Evolutionary conservation across 2,113 vertebrate genomes (phyloP), one percentile per base, ranked within the genome.

Genomic region (Ibidorhyncha struthersii): DNA sequence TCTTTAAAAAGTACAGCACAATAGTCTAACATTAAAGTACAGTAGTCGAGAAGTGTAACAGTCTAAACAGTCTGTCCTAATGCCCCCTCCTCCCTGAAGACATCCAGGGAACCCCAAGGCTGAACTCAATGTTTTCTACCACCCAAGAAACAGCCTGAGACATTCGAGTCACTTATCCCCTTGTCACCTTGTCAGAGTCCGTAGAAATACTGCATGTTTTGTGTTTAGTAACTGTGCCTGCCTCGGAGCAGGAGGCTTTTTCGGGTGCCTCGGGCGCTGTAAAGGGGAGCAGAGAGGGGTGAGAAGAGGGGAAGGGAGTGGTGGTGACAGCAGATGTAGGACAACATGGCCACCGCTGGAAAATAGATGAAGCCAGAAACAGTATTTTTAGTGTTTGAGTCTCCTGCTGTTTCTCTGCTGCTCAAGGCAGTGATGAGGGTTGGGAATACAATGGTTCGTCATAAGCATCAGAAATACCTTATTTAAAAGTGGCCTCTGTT

Each of bases 341-440:
- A 21, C n/a, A 59, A 38, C 38, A 5, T 0, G 0, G 29, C 29
- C n/a, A 29, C 2, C 1, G 15, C 10, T 38, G 38, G 71, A 41
- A 79, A 90, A 81, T 0, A n/a, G 12, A 76, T 8, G 55, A 43
- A 65, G 27, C 36, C 89, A 70, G 40, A 43, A 92, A 23, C 4
- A 25, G 20, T n/a, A 27, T 40, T 77, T 78, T 41, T 26, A 15
- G 12, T 14, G 25, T 34, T 45, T 49, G 45, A 32, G 13, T 53
- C 23, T 87, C 41, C 65, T 90, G 56, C 67, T 61, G 34, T 36
- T 58, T 16, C 69, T 53, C 38, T 62, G 0, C 63, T 21, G 61
- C 76, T 80, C 26, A 69, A 65, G 76, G 80, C 62, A 49, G 59
- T 2, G 50, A n/a, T 23, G 49, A 69, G 34, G 65, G 16, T 41